Percentiles rank a stretch among this genome's conserved stretches.
phyloP scores from a whole-genome alignment of 1,140 invertebrate genomes.

The Leptinotarsa lineolata region DNA sequence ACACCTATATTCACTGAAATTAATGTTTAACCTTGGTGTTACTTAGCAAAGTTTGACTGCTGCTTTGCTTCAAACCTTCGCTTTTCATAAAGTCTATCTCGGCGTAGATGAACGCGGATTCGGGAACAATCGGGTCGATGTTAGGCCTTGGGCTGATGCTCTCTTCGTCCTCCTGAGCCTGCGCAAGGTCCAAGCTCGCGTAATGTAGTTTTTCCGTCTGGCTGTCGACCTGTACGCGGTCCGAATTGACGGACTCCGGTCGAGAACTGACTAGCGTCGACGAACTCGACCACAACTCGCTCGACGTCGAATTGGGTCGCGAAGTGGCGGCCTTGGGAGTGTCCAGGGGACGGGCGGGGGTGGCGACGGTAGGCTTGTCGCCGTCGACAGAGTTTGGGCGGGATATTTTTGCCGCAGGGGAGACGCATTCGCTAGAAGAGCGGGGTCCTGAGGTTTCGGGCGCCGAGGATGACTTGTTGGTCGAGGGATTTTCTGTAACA shows the following conservation, averaged over 20 bases:
- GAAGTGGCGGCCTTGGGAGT: slow-evolving; percentile 32
- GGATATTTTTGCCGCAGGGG: slow-evolving; percentile 49
- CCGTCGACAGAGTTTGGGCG: slow-evolving; percentile 52
- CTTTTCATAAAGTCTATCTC: slow-evolving; percentile 73
- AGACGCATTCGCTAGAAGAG: slow-evolving; percentile 45
- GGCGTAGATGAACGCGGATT: slow-evolving; percentile 66
- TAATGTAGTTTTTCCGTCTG: slow-evolving; percentile 62
- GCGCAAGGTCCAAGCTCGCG: slow-evolving; percentile 68
- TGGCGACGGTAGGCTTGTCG: slow-evolving; percentile 42
- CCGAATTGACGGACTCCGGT: slow-evolving; percentile 57
- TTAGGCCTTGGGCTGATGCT: slow-evolving; percentile 36
- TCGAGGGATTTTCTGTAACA: slow-evolving; percentile 26
- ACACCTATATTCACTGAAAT: too few species aligned
- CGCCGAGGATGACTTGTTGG: slow-evolving; percentile 24
- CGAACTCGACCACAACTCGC: slow-evolving; percentile 52
- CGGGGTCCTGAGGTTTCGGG: slow-evolving; percentile 26
- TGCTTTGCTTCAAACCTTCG: slow-evolving; percentile 58
- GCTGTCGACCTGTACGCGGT: slow-evolving; percentile 52
- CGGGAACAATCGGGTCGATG: slow-evolving; percentile 51
- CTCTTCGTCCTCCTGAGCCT: slow-evolving; percentile 32
- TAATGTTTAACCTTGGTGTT: slow-evolving; percentile 45
- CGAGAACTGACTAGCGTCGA: slow-evolving; percentile 54
- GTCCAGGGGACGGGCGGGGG: slow-evolving; percentile 54
- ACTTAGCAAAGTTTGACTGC: slow-evolving; percentile 15
- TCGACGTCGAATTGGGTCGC: slow-evolving; percentile 52